Conservation (phyloP, 1,140 invertebrate species). For the Drosophila nannoptera region DNA sequence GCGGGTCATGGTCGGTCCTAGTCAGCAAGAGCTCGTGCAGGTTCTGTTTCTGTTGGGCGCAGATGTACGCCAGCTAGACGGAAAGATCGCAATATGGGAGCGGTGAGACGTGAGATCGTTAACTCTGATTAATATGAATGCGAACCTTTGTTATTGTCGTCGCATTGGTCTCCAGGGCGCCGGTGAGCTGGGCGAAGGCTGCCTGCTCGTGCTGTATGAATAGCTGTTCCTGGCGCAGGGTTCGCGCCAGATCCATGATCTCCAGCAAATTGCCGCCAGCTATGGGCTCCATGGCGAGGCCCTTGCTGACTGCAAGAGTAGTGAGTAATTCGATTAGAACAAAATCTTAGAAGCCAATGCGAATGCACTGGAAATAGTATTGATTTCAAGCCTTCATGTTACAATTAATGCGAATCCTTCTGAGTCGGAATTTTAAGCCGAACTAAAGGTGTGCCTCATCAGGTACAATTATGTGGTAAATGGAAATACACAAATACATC, state of each 20-base stretch:
- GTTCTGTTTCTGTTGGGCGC: constrained; percentile 91
- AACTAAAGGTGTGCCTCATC: too few species aligned
- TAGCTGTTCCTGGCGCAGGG: constrained; percentile 75
- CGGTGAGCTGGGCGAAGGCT: constrained; percentile 68
- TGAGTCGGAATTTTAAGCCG: too few species aligned
- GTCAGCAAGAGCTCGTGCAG: constrained; percentile 89
- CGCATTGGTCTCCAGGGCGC: constrained; percentile 66
- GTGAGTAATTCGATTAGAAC: neutral
- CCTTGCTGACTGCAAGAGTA: constrained; percentile 1
- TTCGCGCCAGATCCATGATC: constrained; percentile 78
- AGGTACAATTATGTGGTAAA: too few species aligned
- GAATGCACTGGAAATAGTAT: too few species aligned
- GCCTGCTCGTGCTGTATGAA: constrained; percentile 76
- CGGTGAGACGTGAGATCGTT: constrained; percentile 20
- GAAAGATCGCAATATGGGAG: neutral
- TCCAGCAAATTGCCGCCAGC: constrained; percentile 77
- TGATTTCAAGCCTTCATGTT: too few species aligned
- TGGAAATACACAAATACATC: neutral
- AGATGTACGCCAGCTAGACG: constrained; percentile 90
- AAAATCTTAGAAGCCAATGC: neutral
- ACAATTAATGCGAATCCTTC: too few species aligned
- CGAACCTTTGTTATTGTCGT: constrained; percentile 73
- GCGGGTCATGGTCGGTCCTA: constrained; percentile 86
- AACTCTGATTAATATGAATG: constrained; percentile 1
- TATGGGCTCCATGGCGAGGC: constrained; percentile 69